Evolutionary conservation across 2,888 invertebrate genomes (phyloP).

Genomic region (Agrotis puta): DNA sequence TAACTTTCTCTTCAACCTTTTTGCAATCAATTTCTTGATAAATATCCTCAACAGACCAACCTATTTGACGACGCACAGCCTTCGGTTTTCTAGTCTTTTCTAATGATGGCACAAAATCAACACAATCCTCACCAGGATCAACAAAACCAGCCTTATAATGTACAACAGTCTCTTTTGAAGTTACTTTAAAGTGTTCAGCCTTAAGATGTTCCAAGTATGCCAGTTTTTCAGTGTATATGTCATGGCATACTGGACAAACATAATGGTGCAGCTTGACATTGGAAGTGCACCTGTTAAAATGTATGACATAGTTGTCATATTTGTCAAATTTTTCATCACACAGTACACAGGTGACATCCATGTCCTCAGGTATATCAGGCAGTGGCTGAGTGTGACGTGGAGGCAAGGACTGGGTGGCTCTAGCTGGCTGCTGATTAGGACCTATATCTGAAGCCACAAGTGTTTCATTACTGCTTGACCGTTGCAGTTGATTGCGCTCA

Average conservation of each 20-base stretch:
- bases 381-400: constrained; percentile 66
- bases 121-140: constrained; percentile 81
- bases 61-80: constrained; percentile 86
- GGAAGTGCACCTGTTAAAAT: constrained; percentile 86
- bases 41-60: constrained; percentile 89
- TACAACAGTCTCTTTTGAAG: constrained; percentile 70
- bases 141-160: constrained; percentile 76
- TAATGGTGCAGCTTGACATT: constrained; percentile 88
- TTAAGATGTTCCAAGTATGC: constrained; percentile 84
- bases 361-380: constrained; percentile 65
- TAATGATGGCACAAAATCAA: constrained; percentile 84
- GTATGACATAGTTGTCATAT: constrained; percentile 83
- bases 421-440: constrained; percentile 61
- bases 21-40: constrained; percentile 89
- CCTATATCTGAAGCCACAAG: constrained; percentile 83
- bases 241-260: constrained; percentile 88
- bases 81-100: constrained; percentile 84
- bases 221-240: constrained; percentile 83
- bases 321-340: constrained; percentile 85
- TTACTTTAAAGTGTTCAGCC: constrained; percentile 77
- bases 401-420: constrained; percentile 51
- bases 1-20: constrained; percentile 82
- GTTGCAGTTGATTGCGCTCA: constrained; percentile 82
- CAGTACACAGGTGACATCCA: constrained; percentile 84
- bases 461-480: constrained; percentile 86